Evolutionary conservation across 2,113 vertebrate genomes (phyloP), one percentile per base, ranked within the genome.

Genomic region (Aptenodytes forsteri): DNA sequence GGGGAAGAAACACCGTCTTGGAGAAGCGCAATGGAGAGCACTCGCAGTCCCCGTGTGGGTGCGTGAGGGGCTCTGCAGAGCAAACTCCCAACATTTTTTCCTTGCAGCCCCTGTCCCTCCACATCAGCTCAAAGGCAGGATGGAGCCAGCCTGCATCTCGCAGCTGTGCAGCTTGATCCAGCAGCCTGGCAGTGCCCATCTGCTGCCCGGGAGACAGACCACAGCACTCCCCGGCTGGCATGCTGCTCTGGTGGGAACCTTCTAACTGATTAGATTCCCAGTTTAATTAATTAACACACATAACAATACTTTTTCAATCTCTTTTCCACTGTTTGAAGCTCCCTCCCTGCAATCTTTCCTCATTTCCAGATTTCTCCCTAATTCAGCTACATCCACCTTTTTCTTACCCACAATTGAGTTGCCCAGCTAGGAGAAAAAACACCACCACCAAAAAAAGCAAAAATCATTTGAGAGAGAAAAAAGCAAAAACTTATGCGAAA

Each of bases 1-100:
- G 23, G 32, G 26, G 11, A 38, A n/a, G 21, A 30, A 38, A 26
- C 23, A 30, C 10, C 0, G 0, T 10, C 56, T 18, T 25, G 49
- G 32, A 23, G 47, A 36, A 44, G 34, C 1, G 3, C n/a, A 38
- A 2, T 3, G 13, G 20, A 18, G 21, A 42, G 3, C 2, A 6
- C 9, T 38, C 14, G 5, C 58, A 49, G 29, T 10, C n/a, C 52
- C 50, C 1, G 0, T 4, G 18, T 1, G 0, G 11, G 40, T 6
- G n/a, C 0, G 2, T 1, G 52, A 34, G 58, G n/a, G 13, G 34
- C 26, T 54, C 46, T 61, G 71, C 69, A 64, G 55, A 64, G 17
- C 7, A 14, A 54, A 32, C 22, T 18, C 49, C 49, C 25, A 29
- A 12, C 4, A 0, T 52, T 46, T 36, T 36, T 32, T 4, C 1